Percentiles rank a stretch among this genome's conserved stretches.
Conservation (phyloP, 2,113 vertebrate genomes). For the Halcyon senegalensis region DNA sequence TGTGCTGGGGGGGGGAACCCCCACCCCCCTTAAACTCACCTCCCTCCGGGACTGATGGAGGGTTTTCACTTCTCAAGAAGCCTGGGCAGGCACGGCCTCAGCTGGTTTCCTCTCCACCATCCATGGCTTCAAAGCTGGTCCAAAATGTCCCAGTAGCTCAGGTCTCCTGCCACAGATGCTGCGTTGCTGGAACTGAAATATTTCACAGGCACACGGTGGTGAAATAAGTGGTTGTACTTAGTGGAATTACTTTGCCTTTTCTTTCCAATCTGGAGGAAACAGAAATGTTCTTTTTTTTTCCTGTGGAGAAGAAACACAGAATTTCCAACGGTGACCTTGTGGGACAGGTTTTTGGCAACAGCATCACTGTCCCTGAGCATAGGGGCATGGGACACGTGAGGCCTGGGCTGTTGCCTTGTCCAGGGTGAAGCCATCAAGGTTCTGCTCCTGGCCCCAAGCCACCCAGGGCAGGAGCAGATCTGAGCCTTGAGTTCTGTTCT, state of each 20-base stretch:
- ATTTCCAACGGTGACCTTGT: background rate
- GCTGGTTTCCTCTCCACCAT: background rate
- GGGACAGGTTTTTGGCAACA: accelerated
- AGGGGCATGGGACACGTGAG: background rate
- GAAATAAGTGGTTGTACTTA: background rate
- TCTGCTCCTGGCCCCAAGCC: background rate
- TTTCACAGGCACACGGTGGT: accelerated
- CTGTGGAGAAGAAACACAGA: background rate
- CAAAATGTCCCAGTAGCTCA: accelerated
- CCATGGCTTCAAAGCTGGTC: background rate
- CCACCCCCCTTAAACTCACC: accelerated
- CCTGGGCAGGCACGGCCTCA: background rate
- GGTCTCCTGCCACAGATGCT: background rate
- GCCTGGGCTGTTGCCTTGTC: background rate
- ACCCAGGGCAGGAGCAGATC: background rate
- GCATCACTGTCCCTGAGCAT: background rate
- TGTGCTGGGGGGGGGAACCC: background rate
- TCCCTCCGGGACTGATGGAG: background rate
- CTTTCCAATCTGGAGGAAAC: background rate
- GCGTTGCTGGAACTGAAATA: background rate
- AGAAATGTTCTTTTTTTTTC: background rate
- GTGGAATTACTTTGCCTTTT: background rate
- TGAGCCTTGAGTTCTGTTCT: background rate
- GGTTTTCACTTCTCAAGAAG: background rate
- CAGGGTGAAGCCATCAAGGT: background rate